phyloP scores from a whole-genome alignment of 1,140 invertebrate genomes.

The Drosophila santomea region DNA sequence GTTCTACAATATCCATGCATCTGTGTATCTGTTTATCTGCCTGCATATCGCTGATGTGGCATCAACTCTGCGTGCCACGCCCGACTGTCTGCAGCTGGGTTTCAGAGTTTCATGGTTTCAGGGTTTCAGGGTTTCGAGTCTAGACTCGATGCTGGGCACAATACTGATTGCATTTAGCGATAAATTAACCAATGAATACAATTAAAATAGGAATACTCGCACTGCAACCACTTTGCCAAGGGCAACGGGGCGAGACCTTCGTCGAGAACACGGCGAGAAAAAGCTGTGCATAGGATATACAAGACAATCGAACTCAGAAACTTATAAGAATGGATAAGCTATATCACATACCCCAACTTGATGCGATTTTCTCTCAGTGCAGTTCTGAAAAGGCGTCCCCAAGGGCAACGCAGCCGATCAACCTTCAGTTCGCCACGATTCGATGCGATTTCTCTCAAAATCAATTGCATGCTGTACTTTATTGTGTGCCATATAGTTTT shows the following conservation, averaged over 20 bases:
- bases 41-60: conserved; percentile 65
- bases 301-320: too few relatives aligned
- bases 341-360: background rate
- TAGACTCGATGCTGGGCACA: conserved; percentile 58
- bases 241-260: conserved; percentile 55
- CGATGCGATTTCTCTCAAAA: conserved; percentile 61
- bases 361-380: conserved; percentile 31
- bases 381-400: conserved; percentile 54
- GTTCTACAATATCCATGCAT: conserved; percentile 49
- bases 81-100: conserved; percentile 44
- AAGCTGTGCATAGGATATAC: background rate
- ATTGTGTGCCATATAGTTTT: conserved; percentile 46
- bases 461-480: conserved; percentile 79
- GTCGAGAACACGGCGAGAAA: conserved; percentile 25
- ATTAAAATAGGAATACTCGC: conserved; percentile 64
- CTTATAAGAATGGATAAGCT: too few relatives aligned
- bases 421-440: conserved; percentile 47
- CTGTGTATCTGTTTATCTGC: conserved; percentile 5
- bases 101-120: background rate
- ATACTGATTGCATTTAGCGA: conserved; percentile 80
- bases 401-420: conserved; percentile 46
- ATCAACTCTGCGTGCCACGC: conserved; percentile 67
- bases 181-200: conserved; percentile 82
- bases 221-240: conserved; percentile 40
- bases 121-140: conserved; percentile 3